These are phyloP conservation scores for Drosophila nigromelanica DNA, from an alignment of 1,140 invertebrate genomes.

Conservation along the genomic window DNA sequence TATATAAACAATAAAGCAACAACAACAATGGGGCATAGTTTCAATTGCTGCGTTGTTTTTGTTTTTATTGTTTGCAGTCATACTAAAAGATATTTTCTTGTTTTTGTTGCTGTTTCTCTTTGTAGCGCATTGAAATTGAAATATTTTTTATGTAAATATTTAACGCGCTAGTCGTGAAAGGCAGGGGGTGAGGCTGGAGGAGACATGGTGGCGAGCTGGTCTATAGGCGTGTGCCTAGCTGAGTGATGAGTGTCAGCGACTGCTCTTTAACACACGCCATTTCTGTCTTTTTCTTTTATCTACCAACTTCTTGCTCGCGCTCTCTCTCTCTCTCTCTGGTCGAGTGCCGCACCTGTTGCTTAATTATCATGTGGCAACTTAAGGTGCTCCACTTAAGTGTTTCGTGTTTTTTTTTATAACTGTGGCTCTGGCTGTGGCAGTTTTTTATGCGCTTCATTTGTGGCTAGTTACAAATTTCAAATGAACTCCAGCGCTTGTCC, in stretches of 20 bases:
- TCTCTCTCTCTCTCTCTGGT: not conserved
- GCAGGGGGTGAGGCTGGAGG: too few species aligned
- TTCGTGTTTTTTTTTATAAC: slow-evolving; percentile 6
- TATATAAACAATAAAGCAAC: slow-evolving; percentile 14
- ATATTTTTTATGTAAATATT: slow-evolving; percentile 58
- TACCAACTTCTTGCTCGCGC: not conserved
- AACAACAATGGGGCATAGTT: slow-evolving; percentile 27
- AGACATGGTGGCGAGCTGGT: too few species aligned
- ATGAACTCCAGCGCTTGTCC: slow-evolving; percentile 53
- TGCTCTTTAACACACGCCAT: slow-evolving; percentile 7
- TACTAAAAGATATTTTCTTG: slow-evolving; percentile 23
- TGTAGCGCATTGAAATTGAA: slow-evolving; percentile 39
- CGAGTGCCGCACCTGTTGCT: slow-evolving; percentile 31
- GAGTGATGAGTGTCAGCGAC: slow-evolving; percentile 29
- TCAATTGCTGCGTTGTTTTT: slow-evolving; percentile 1
- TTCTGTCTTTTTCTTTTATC: not conserved
- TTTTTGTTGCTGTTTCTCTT: slow-evolving; percentile 26
- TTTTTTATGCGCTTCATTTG: slow-evolving; percentile 42
- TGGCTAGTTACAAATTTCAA: slow-evolving; percentile 65
- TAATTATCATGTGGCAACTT: slow-evolving; percentile 50
- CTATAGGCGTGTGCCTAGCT: slow-evolving; percentile 27
- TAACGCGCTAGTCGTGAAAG: slow-evolving; percentile 1
- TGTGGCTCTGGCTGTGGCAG: too few species aligned
- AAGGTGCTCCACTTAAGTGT: slow-evolving; percentile 59
- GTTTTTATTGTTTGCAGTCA: slow-evolving; percentile 40